A percentile compares a stretch with the other conserved stretches of the same genome.
phyloP scores from a whole-genome alignment of 2,888 invertebrate species.

The Globia sparganii region DNA sequence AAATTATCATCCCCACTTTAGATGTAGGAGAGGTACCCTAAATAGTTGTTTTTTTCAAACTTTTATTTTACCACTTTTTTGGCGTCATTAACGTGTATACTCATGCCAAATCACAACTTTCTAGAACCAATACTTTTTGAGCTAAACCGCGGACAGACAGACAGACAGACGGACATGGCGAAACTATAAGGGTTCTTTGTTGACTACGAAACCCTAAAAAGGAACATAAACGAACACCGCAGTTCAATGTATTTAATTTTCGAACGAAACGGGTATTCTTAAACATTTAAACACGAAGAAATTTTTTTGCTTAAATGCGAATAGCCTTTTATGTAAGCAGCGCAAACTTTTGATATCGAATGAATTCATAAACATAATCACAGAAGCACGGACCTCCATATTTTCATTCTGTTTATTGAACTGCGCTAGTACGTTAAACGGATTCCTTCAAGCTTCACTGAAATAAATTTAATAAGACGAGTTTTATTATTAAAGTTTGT shows the following conservation, averaged over 20 bases:
- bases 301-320: conserved; percentile 42
- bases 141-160: too few relatives aligned
- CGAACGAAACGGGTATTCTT: conserved; percentile 13
- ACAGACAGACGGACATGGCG: too few relatives aligned
- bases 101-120: too few relatives aligned
- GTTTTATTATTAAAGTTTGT: conserved; percentile 4
- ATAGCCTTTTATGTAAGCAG: conserved; percentile 51
- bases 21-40: too few relatives aligned
- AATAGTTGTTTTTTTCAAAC: too few relatives aligned
- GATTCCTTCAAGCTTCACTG: conserved; percentile 27
- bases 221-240: conserved; percentile 21
- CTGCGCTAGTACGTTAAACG: conserved; percentile 14
- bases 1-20: too few relatives aligned
- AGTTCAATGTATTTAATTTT: conserved; percentile 31
- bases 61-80: too few relatives aligned
- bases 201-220: too few relatives aligned
- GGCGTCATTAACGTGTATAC: too few relatives aligned
- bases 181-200: too few relatives aligned
- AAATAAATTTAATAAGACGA: conserved; percentile 16
- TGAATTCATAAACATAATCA: conserved; percentile 46
- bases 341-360: conserved; percentile 44
- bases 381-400: conserved; percentile 11
- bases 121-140: too few relatives aligned
- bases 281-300: conserved; percentile 31
- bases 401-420: conserved; percentile 49